Evolutionary conservation across 2,797 vertebrate species (phyloP).

Genomic region (Argentina silus): DNA sequence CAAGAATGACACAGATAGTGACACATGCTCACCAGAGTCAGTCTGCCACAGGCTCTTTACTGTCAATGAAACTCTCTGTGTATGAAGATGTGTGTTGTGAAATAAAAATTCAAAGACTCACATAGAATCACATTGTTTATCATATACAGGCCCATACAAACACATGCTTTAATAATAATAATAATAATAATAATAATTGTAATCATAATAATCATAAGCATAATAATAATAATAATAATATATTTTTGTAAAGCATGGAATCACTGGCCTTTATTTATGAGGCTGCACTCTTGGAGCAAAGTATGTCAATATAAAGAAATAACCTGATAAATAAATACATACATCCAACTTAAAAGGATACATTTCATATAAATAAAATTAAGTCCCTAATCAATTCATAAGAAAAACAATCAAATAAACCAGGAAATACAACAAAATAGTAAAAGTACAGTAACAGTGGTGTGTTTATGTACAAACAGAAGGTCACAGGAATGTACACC

Average conservation of each 20-base stretch:
- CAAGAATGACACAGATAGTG: constrained; percentile 8
- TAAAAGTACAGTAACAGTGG: constrained; percentile 50
- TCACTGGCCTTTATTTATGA: constrained; percentile 51
- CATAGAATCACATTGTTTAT: constrained; percentile 54
- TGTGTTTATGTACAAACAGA: constrained; percentile 60
- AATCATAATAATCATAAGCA: constrained; percentile 32
- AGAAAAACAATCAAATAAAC: constrained; percentile 30
- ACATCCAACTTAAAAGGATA: constrained; percentile 44
- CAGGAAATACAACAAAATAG: constrained; percentile 3
- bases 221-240: constrained; percentile 30
- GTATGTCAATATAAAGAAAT: constrained; percentile 64
- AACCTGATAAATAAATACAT: constrained; percentile 67
- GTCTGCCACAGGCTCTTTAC: neutral
- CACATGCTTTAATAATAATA: constrained; percentile 77
- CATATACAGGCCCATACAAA: constrained; percentile 68
- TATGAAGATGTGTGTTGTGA: neutral
- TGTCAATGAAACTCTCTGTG: neutral
- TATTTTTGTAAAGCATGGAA: constrained; percentile 53
- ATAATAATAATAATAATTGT: constrained; percentile 30
- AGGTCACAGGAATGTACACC: constrained; percentile 50
- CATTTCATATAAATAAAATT: constrained; percentile 20
- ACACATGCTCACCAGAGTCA: constrained; percentile 9
- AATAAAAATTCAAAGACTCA: constrained; percentile 12
- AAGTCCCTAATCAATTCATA: constrained; percentile 33
- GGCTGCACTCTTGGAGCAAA: constrained; percentile 50